A percentile compares a stretch with the other conserved stretches of the same genome.
Conservation (phyloP, 2,797 vertebrate species). For the Mormyrus proboscirostris region DNA sequence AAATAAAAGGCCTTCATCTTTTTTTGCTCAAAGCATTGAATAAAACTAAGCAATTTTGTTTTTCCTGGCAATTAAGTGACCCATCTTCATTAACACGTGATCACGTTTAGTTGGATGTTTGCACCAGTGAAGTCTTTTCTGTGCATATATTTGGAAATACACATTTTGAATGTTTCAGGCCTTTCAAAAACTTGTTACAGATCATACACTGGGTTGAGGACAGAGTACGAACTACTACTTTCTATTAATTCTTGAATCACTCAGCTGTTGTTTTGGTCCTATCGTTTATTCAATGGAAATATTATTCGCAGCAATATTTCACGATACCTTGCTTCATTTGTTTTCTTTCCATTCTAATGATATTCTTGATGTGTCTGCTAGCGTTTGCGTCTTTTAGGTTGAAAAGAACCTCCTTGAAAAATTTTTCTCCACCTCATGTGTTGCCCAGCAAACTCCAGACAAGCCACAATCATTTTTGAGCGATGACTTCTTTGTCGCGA, state of each 20-base stretch:
- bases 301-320: background rate
- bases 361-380: background rate
- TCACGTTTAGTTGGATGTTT: background rate
- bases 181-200: background rate
- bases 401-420: background rate
- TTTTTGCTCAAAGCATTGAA: background rate
- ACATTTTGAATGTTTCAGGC: background rate
- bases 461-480: background rate
- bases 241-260: background rate
- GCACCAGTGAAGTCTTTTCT: background rate
- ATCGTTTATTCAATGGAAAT: background rate
- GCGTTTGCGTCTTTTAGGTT: background rate
- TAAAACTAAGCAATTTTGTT: background rate
- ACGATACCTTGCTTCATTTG: background rate
- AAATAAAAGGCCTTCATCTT: background rate
- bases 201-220: background rate
- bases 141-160: background rate
- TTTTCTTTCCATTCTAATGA: background rate
- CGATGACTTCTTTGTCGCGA: background rate
- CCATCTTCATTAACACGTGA: background rate
- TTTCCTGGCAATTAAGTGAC: background rate
- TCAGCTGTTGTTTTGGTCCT: background rate
- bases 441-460: conserved; percentile 5
- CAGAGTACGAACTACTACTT: background rate
- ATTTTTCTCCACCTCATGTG: background rate